Conservation (phyloP, 2,113 vertebrate genomes). For the Mormyrus iriodes region DNA sequence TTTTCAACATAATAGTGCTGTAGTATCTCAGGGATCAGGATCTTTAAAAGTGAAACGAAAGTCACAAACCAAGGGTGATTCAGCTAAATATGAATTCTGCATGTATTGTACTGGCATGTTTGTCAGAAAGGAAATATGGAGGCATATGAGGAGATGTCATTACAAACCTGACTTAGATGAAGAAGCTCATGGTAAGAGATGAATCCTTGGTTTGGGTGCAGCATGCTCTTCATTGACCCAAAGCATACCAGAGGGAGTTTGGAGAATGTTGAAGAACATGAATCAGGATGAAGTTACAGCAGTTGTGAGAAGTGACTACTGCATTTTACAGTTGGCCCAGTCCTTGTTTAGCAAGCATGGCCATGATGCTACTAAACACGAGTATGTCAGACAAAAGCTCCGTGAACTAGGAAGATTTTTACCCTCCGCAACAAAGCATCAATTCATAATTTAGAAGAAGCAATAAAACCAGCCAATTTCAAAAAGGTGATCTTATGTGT, state of each 20-base stretch:
- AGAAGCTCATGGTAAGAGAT: background rate
- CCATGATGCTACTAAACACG: background rate
- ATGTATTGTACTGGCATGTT: no score
- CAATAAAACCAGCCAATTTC: background rate
- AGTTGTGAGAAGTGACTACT: background rate
- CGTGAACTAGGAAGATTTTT: background rate
- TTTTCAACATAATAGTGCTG: no score
- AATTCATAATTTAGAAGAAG: background rate
- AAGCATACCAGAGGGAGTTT: background rate
- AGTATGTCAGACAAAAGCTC: background rate
- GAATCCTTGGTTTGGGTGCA: background rate
- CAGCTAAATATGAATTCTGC: no score
- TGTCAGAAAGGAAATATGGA: no score
- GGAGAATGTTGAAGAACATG: background rate
- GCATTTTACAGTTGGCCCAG: background rate
- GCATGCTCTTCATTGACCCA: no score
- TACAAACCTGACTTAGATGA: background rate
- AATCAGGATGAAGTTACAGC: background rate
- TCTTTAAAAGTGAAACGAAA: no score
- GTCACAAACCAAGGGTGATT: no score
- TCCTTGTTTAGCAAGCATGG: background rate
- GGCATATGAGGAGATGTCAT: background rate
- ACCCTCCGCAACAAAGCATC: background rate
- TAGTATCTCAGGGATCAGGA: no score
- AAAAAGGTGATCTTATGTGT: background rate